Evolutionary conservation across 2,888 invertebrate genomes (phyloP), one percentile per base, ranked within the genome.

Genomic region (Ichneumon xanthorius): DNA sequence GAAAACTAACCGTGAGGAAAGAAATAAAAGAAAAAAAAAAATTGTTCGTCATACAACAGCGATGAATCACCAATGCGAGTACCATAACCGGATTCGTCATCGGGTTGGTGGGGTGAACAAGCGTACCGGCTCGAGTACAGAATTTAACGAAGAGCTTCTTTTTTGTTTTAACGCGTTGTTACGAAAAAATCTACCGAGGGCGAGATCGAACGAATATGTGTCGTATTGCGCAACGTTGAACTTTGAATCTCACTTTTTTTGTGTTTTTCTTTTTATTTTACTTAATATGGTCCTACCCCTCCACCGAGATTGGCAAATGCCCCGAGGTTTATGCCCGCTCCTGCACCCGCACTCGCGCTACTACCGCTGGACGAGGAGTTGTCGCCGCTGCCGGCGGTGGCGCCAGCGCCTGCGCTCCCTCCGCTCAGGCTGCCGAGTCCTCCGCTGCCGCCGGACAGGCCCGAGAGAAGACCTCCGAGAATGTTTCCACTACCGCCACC

Each of bases 281-380:
- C 86, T 88, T 86, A 90, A 86, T 89, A 89, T 77, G 88, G 79
- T 87, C 89, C 89, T 87, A 86, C 86, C 87, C 82, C 88, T 89
- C 89, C 92, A 85, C 89, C 91, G 72, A 90, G 19, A 79, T 90
- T 91, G 79, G 88, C 91, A 84, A 89, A 92, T 61, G 89, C 90
- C 85, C 92, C 93, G 81, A 92, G 86, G 86, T 90, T 91, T 84
- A 89, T 78, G 55, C 91, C 91, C 7, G 86, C 88, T 65, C 89
- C 87, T 37, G 88, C 73, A 11, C 88, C 84, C 65, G 86, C 50
- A 30, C 86, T 83, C 48, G 80, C 53, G 70, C 82, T 83, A 80
- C 82, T 73, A 63, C 75, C 79, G 80, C 83, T 80, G 16, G 82
- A 82, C 45, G 72, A 84, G 22, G 81, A 84, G 37, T 61, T 65